Conservation (phyloP, 2,797 vertebrate genomes). For the Muscicapa comitata region DNA sequence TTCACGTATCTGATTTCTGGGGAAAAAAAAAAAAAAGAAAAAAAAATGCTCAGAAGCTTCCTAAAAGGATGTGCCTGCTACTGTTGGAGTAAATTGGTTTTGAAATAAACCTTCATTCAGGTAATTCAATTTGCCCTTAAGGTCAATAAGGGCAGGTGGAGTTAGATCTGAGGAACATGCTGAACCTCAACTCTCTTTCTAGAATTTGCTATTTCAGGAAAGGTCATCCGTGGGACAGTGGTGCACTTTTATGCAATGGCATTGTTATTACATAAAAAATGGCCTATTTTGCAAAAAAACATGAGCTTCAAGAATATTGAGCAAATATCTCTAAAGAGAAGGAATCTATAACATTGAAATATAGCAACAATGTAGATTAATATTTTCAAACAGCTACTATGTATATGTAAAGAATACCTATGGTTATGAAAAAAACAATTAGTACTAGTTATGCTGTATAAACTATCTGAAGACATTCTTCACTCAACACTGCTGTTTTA, state of each 20-base stretch:
- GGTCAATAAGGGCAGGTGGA: not conserved
- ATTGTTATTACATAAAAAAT: not conserved
- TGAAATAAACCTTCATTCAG: not conserved
- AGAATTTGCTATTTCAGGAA: not conserved
- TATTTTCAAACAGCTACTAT: not conserved
- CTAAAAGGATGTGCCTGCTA: not conserved
- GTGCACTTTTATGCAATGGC: not conserved
- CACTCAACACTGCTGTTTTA: not conserved
- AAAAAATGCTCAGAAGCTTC: not conserved
- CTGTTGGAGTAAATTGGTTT: not conserved
- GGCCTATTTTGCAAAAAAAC: rapidly evolving
- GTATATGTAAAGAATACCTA: not conserved
- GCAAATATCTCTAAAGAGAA: not conserved
- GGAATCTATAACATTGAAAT: not conserved
- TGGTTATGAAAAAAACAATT: not conserved
- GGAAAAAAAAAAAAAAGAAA: not conserved
- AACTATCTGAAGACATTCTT: not conserved
- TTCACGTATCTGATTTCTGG: not conserved
- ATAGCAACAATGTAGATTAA: rapidly evolving
- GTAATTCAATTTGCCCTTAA: not conserved
- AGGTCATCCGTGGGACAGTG: not conserved
- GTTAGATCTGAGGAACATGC: not conserved
- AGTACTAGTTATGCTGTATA: not conserved
- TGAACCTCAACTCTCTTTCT: not conserved
- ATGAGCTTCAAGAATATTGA: not conserved